Evolutionary conservation across 2,888 invertebrate genomes (phyloP).

Genomic region (Melanargia galathea): DNA sequence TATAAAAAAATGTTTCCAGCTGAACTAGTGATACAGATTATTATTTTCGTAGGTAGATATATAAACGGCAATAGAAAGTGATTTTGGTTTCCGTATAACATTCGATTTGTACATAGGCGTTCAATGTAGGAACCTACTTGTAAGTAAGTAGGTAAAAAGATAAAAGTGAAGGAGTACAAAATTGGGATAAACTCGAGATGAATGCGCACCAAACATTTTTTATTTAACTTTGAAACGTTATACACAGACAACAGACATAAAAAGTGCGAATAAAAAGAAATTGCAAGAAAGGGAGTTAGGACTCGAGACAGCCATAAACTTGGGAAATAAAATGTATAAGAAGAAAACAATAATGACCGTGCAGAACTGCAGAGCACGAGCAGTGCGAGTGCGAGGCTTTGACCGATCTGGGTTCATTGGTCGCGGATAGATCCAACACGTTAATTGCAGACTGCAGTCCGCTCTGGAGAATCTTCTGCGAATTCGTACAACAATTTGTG

Average conservation of each 20-base stretch:
- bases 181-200: not conserved
- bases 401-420: constrained; percentile 66
- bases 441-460: constrained; percentile 28
- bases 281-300: constrained; percentile 34
- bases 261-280: constrained; percentile 29
- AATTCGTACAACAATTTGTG: constrained; percentile 1
- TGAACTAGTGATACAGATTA: constrained; percentile 56
- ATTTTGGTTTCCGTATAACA: not conserved
- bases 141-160: not conserved
- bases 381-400: constrained; percentile 61
- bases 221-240: constrained; percentile 20
- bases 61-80: constrained; percentile 21
- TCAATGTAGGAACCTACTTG: no score
- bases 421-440: constrained; percentile 43
- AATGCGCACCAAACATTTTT: constrained; percentile 6
- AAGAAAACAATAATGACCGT: constrained; percentile 49
- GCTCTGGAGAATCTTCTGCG: constrained; percentile 9
- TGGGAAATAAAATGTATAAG: constrained; percentile 41
- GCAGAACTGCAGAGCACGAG: constrained; percentile 48
- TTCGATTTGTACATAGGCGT: not conserved
- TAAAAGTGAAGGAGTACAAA: no score
- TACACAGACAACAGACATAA: constrained; percentile 21
- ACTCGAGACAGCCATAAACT: constrained; percentile 39
- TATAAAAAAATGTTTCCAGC: constrained; percentile 51
- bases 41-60: constrained; percentile 12